Base-by-base conservation (phyloP, 2,888 invertebrate genomes). In the Drosophila kanekoi region DNA sequence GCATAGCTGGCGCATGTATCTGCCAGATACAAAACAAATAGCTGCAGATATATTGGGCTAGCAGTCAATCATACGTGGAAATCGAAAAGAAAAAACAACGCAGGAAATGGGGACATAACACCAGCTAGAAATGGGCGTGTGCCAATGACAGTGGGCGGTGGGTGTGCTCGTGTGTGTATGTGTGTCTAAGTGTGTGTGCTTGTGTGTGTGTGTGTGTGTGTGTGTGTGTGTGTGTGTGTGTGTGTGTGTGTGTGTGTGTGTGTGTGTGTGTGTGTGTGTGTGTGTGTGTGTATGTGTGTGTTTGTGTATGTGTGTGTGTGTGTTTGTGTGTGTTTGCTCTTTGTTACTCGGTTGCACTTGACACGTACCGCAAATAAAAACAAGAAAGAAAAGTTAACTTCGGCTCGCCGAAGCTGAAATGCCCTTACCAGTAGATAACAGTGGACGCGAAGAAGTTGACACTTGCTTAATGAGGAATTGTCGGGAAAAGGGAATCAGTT, bases 321-420 rank as follows among this genome's bases (percentile, higher is more conserved):
- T 58, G 53, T 43, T 49, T 61, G 64, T 53, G 47, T 73, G 56
- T 62, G 64, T 43, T n/a, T 18, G 23, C 37, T 47, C 44, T 44
- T 57, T 63, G 58, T 75, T 71, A 72, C 59, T 60, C 60, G 62
- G 69, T 63, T 81, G 77, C 72, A 87, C 83, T 78, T 76, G 81
- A 71, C 89, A 83, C 81, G 77, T 89, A 74, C 70, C 57, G 64
- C 69, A 71, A 84, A 87, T 87, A 88, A 87, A 81, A 66, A 49
- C 48, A 54, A 71, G 48, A 49, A 68, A 53, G 57, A 59, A 14
- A 38, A 6, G 2, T 0, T 10, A 23, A 9, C 0, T 28, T 33
- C 3, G 11, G 3, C 9, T 1, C 9, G 13, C 1, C 10, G 16
- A 63, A 20, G 6, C 18, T 11, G 4, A 5, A 32, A 64, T 49